Evolutionary conservation across 2,113 vertebrate genomes (phyloP), one percentile per base, ranked within the genome.

Genomic region (Lepisosteus oculatus): DNA sequence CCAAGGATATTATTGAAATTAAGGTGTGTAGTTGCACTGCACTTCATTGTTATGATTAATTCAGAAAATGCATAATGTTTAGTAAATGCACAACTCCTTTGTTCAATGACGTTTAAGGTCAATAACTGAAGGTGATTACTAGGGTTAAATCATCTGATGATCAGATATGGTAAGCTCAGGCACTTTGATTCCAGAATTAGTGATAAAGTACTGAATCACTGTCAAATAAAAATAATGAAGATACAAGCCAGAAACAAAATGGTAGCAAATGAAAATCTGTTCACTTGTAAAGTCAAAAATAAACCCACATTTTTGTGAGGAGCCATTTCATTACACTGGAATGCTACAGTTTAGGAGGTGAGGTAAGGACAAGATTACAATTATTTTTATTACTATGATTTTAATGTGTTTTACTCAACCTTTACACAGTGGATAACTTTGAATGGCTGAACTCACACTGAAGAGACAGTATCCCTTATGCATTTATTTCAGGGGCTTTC

Each of bases 1-100:
- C 62, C 5, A 51, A 51, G 3, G 45, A 43, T 55, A 44, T 65
- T 47, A 72, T 72, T 63, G 45, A 47, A 41, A 41, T 72, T 67
- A 61, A 70, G 65, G 44, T 65, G 63, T 61, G 55, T 72, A 66
- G 63, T 51, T 66, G 47, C 43, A n/a, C 47, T 47, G 9, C 67
- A 59, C 64, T 61, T 61, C 12, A 13, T 42, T 65, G 45, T 13
- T 74, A 54, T 72, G 56, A 17, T n/a, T 72, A 69, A 68, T 6
- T 63, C 59, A 55, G 67, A 54, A 51, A 51, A 55, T 73, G 59
- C 57, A 69, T 69, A 55, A 65, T 59, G 65, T 69, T 74, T 74
- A 47, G 61, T 69, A 64, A 68, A 68, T 69, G 72, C 61, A 54
- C 47, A 63, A 64, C 72, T 69, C 66, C 72, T 56, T 63, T 74